phyloP scores from a whole-genome alignment of 2,113 vertebrate species.

The Osmerus mordax region DNA sequence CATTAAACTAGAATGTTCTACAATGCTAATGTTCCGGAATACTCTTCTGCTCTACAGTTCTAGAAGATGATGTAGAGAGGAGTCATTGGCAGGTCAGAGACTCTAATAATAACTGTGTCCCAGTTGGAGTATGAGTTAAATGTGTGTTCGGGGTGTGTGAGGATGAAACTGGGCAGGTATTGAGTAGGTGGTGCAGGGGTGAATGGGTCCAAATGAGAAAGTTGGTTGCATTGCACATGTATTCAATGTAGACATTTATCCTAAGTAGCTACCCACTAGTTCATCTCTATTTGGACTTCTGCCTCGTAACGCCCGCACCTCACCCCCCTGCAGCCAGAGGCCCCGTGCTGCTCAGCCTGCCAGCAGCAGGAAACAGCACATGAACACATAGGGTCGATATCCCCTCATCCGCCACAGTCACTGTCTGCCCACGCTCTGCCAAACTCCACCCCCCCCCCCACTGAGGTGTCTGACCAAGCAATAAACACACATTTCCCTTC shows the following conservation, averaged over 20 bases:
- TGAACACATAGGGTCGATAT: slow-evolving; percentile 27
- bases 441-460: slow-evolving; percentile 49
- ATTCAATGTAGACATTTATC: too few relatives aligned
- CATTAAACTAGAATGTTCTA: neutral
- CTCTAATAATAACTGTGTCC: slow-evolving; percentile 55
- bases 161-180: neutral
- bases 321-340: too few relatives aligned
- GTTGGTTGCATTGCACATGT: too few relatives aligned
- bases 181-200: too few relatives aligned
- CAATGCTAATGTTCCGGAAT: neutral
- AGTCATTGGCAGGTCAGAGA: slow-evolving; percentile 47
- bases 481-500: neutral
- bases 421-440: slow-evolving; percentile 31
- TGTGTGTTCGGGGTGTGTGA: slow-evolving; percentile 20
- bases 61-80: slow-evolving; percentile 38
- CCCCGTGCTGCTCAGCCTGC: neutral
- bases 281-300: too few relatives aligned
- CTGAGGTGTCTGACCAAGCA: slow-evolving; percentile 48
- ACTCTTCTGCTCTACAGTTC: neutral
- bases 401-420: slow-evolving; percentile 43
- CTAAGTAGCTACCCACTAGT: too few relatives aligned
- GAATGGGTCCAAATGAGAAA: neutral
- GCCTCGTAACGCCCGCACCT: too few relatives aligned
- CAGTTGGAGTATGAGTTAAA: slow-evolving; percentile 48
- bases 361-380: slow-evolving; percentile 12